Conservation (phyloP, 2,797 vertebrate genomes). For the Alosa sapidissima region DNA sequence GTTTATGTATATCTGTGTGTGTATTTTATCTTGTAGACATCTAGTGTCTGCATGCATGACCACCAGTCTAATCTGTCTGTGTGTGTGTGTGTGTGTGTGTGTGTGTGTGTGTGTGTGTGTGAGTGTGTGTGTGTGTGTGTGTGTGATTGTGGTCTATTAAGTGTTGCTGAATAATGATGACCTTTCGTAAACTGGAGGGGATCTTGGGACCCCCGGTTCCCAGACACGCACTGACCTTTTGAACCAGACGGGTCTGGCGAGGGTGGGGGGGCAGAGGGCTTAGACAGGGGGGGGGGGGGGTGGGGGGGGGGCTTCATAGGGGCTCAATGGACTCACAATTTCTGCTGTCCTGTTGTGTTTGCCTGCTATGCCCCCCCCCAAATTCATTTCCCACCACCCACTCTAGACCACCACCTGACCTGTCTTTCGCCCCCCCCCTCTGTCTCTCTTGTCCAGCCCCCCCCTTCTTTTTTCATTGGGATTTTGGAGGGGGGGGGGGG, state of each 20-base stretch:
- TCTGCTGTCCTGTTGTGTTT: constrained; percentile 85
- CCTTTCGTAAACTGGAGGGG: constrained; percentile 83
- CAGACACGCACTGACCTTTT: constrained; percentile 98
- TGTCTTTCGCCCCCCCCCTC: constrained; percentile 22
- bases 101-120: background rate
- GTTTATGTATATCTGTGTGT: background rate
- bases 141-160: constrained; percentile 74
- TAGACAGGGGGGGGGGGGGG: constrained; percentile 60
- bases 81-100: constrained; percentile 73
- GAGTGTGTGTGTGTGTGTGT: constrained; percentile 68
- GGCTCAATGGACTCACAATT: constrained; percentile 81
- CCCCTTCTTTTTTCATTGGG: constrained; percentile 77
- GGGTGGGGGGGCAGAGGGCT: constrained; percentile 62
- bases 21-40: background rate
- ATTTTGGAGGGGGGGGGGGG: background rate
- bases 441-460: constrained; percentile 34
- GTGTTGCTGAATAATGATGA: constrained; percentile 78
- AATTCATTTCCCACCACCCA: constrained; percentile 9
- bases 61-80: background rate
- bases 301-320: constrained; percentile 53
- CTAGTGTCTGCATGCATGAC: background rate
- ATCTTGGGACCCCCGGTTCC: constrained; percentile 92
- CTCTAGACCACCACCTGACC: constrained; percentile 33
- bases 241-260: constrained; percentile 92
- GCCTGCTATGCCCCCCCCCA: constrained; percentile 39